Base-by-base conservation (phyloP, 2,888 invertebrate genomes). In the Arenicola marina region DNA sequence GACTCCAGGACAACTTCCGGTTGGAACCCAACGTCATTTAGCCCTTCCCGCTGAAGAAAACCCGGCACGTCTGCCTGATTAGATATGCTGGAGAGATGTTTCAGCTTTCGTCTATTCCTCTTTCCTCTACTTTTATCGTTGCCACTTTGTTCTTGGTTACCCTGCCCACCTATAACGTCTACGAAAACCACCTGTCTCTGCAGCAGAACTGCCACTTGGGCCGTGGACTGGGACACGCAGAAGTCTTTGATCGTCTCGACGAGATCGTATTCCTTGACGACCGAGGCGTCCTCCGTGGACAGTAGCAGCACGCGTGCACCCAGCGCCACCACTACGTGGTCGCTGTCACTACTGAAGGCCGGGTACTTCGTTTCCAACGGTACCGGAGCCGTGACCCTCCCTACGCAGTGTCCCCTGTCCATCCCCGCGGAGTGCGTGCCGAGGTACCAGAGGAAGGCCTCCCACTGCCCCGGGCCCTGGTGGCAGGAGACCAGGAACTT, bases 381-480 rank as follows among this genome's bases (percentile, higher is more conserved):
- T 32, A 31, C 4, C 53, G 28, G 7, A 7, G 7, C 32, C 31
- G 33, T 32, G 29, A 53, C 32, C 32, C 33, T 53, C 7, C 31
- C 53, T 31, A 53, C 32, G 24, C 28, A 53, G 11, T 38, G 11
- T 38, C 43, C 43, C 11, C 43, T 38, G 11, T 11, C 43, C 43
- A 38, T 38, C 32, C 26, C 38, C 18, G 11, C 26, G 18, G 7
- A 24, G 7, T 7, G 7, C 24, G 48, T 11, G n/a, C n/a, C n/a
- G n/a, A 48, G 26, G 26, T 32, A 15, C 53, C 53, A 53, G 29
- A 53, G 53, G 32, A 53, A 53, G 53, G 53, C 53, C 32, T 53
- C 53, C 53, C 53, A 53, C 7, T 28, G 31, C 15, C 7, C 11
- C 7, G 29, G 11, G 33, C 24, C 24, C 24, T 53, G 53, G 24